Percentiles rank a stretch among this genome's conserved stretches.
These are phyloP conservation scores for Odontamblyopus lacepedii DNA, from an alignment of 2,797 vertebrate genomes.

Conservation along the genomic window DNA sequence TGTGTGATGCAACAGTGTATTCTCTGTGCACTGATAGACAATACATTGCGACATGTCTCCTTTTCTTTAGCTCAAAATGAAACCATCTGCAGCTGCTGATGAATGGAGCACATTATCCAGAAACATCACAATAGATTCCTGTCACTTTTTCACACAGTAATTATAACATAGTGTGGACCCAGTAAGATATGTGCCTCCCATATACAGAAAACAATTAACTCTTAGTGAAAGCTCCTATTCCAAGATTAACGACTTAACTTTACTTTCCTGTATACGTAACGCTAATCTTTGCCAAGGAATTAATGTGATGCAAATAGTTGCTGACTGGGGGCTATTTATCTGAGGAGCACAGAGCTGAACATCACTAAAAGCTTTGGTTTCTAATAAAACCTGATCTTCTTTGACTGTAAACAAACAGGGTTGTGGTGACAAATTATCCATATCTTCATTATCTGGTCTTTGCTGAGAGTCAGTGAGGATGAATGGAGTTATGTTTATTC, in stretches of 20 bases:
- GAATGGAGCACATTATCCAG: conserved; percentile 61
- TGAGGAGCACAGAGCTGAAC: conserved; percentile 43
- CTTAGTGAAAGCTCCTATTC: conserved; percentile 49
- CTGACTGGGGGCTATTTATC: conserved; percentile 66
- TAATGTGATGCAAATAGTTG: conserved; percentile 66
- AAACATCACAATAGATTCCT: conserved; percentile 51
- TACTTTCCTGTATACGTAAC: conserved; percentile 50
- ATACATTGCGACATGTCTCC: conserved; percentile 1
- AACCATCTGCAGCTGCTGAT: conserved; percentile 42
- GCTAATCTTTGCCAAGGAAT: conserved; percentile 66
- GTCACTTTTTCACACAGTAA: conserved; percentile 51
- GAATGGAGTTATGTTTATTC: conserved; percentile 40
- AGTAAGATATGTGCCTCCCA: conserved; percentile 48
- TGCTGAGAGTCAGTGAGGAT: conserved; percentile 28
- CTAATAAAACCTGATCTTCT: conserved; percentile 57
- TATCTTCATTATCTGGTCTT: conserved; percentile 32
- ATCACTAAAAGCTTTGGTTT: conserved; percentile 53
- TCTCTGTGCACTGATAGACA: neutral
- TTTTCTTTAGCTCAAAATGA: conserved; percentile 13
- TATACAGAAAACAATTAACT: conserved; percentile 62
- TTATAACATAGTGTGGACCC: conserved; percentile 66
- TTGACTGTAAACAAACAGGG: conserved; percentile 28
- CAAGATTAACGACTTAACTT: conserved; percentile 66
- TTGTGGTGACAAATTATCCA: conserved; percentile 28
- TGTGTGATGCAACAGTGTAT: neutral